A percentile compares a stretch with the other conserved stretches of the same genome.
These are phyloP conservation scores for Myodes glareolus DNA, from an alignment of 2,113 vertebrate genomes.

Conservation along the genomic window DNA sequence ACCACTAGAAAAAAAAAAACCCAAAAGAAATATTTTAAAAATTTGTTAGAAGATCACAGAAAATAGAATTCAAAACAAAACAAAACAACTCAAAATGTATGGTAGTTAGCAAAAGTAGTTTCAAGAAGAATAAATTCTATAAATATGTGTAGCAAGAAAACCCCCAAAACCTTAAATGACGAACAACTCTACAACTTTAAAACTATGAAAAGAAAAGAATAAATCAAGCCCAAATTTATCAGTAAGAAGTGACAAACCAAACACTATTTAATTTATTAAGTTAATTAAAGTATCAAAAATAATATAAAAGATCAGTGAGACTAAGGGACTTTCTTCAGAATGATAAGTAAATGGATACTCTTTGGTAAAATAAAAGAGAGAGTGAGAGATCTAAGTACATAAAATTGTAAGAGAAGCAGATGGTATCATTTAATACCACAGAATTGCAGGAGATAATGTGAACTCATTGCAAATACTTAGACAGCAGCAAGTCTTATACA, in stretches of 20 bases:
- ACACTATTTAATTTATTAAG: not conserved
- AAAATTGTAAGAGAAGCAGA: not conserved
- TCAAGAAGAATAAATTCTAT: not conserved
- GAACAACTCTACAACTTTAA: not conserved
- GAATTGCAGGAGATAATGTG: not conserved
- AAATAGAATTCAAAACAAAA: not conserved
- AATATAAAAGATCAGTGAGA: not conserved
- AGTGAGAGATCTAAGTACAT: not conserved
- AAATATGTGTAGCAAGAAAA: not conserved
- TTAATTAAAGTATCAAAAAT: not conserved
- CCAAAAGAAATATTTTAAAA: not conserved
- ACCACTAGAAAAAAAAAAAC: not conserved
- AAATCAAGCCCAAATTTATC: not conserved
- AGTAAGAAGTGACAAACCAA: not conserved
- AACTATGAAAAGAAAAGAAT: not conserved
- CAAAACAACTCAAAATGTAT: not conserved
- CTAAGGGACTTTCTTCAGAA: not conserved
- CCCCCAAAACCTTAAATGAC: too few relatives aligned
- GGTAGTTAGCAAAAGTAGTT: not conserved
- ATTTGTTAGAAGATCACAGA: not conserved
- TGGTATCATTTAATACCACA: not conserved
- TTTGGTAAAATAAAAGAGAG: not conserved
- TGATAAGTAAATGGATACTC: not conserved
- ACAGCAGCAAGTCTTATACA: not conserved
- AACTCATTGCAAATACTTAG: not conserved